Conservation (phyloP, 2,888 invertebrate species). For the Lysandra bellargus region DNA sequence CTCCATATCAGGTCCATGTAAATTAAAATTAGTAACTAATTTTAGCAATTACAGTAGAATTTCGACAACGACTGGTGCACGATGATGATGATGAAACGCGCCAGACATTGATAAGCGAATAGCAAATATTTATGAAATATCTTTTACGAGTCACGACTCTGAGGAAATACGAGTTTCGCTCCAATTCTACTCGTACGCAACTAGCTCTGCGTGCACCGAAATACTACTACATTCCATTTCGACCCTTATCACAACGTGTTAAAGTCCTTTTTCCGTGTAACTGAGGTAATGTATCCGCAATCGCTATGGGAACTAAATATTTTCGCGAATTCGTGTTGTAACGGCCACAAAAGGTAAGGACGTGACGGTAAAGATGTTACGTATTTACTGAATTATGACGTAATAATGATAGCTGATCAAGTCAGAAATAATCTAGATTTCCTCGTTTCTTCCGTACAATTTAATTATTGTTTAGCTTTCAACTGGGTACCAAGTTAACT, state of each 20-base stretch:
- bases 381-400: background rate
- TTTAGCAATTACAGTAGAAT: background rate
- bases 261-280: constrained; percentile 14
- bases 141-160: constrained; percentile 35
- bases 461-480: background rate
- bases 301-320: constrained; percentile 32
- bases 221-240: constrained; percentile 13
- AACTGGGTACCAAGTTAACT: background rate
- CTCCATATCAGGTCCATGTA: background rate
- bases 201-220: constrained; percentile 32
- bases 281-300: constrained; percentile 29
- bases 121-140: constrained; percentile 28
- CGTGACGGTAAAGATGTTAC: constrained; percentile 14
- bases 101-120: constrained; percentile 18
- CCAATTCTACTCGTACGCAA: constrained; percentile 39
- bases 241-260: background rate
- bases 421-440: background rate
- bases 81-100: constrained; percentile 1
- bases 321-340: constrained; percentile 28
- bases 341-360: constrained; percentile 17
- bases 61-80: background rate
- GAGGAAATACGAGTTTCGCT: constrained; percentile 38
- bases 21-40: background rate
- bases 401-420: background rate
- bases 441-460: background rate